Base-by-base conservation (phyloP, 2,113 vertebrate species). In the Gasterosteus aculeatus region DNA sequence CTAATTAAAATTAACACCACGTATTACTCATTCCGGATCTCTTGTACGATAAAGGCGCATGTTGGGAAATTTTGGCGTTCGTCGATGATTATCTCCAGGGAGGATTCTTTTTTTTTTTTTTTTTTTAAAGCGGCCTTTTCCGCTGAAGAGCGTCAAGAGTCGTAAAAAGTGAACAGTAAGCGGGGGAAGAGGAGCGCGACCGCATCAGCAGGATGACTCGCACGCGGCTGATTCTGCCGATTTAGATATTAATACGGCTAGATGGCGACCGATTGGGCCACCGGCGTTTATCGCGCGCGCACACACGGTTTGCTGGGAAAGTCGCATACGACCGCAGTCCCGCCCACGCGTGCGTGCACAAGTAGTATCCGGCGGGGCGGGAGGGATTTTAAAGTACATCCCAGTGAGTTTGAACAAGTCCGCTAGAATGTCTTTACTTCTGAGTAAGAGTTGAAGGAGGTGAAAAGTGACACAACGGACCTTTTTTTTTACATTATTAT, bases 1-100 rank as follows among this genome's bases (percentile, higher is more conserved):
- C 95, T 88, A 95, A 95, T 95, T 94, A 94, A 93, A 94, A 93
- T 91, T 93, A 95, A 93, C 92, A 88, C 86, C 88, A 91, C 87
- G 58, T 93, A 93, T 94, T 94, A 93, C 91, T 94, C 87, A 86
- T 81, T 92, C 79, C 82, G 91, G 94, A 95, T 95, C 69, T 54
- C 47, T 70, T 75, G 78, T 75, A 51, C 77, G 93, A 94, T 95
- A 93, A 26, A 26, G 22, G 26, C 9, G 4, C 78, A 90, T 92
- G 87, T 88, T 79, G 82, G 89, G 77, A 83, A 86, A 89, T 90
- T 87, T 91, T 87, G 82, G 79, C 88, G 84, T 90, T 91, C 74
- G 35, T 82, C 1, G 92, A 94, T 94, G 77, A 85, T 78, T 90
- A 94, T 92, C 89, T 77, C 44, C 53, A 29, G 22, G 69, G 69